Evolutionary conservation across 2,113 vertebrate genomes (phyloP).

Genomic region (Myotis lucifugus): DNA sequence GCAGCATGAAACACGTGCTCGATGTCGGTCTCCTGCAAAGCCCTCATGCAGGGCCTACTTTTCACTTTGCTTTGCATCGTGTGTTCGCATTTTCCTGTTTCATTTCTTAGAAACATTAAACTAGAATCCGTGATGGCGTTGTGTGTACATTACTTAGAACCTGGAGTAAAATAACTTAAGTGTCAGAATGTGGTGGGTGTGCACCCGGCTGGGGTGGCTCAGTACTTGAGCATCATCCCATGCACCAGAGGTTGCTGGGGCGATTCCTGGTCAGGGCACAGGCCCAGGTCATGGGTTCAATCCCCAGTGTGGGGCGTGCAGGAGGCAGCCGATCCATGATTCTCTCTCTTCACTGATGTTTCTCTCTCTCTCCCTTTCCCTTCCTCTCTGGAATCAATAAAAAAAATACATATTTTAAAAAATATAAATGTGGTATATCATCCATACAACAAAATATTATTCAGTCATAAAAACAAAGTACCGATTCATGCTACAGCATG

Average conservation of each 20-base stretch:
- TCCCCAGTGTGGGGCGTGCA: no score
- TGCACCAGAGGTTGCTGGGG: no score
- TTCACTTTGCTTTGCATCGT: slow-evolving; percentile 7
- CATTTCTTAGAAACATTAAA: neutral
- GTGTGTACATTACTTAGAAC: neutral
- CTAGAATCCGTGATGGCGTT: neutral
- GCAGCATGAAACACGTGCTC: neutral
- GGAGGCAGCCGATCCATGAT: no score
- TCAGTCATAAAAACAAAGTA: neutral
- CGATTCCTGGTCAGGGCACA: no score
- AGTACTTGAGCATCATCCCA: no score
- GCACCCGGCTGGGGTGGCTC: no score
- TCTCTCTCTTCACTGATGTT: no score
- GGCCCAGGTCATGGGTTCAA: no score
- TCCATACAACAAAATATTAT: neutral
- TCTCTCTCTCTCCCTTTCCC: no score
- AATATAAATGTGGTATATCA: neutral
- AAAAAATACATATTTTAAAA: neutral
- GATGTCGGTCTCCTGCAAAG: neutral
- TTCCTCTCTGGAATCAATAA: no score
- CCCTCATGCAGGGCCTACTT: neutral
- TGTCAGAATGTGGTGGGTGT: neutral
- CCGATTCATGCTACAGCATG: neutral
- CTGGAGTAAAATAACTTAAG: neutral
- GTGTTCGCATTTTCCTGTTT: neutral